phyloP scores from a whole-genome alignment of 64 coral and sea anemone species.

The Montipora foliosa region DNA sequence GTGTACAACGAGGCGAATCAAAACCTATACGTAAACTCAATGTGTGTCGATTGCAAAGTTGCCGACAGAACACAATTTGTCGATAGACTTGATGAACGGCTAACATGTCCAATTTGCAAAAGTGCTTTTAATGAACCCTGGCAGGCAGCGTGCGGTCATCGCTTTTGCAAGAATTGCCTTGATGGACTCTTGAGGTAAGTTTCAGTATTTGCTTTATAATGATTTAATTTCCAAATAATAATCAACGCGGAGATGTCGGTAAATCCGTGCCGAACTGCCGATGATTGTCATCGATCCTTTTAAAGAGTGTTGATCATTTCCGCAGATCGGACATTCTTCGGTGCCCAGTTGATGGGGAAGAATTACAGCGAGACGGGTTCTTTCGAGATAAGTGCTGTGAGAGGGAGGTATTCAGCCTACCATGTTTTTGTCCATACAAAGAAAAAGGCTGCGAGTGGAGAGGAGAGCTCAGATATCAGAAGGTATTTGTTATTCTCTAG shows the following conservation, averaged over 20 bases:
- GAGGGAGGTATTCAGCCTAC: conserved; percentile 53
- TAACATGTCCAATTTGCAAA: conserved; percentile 44
- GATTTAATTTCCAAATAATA: too few species aligned
- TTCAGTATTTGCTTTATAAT: neutral
- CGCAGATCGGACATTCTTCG: neutral
- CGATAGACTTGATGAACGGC: neutral
- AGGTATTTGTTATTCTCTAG: conserved; percentile 16
- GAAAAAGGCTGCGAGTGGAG: conserved; percentile 66
- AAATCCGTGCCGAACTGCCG: neutral
- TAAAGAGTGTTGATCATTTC: neutral
- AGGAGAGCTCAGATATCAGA: conserved; percentile 55
- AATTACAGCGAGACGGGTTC: conserved; percentile 3
- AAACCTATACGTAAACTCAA: neutral
- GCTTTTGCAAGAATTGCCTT: conserved; percentile 44
- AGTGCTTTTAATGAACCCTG: conserved; percentile 36
- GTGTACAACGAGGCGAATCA: too few species aligned
- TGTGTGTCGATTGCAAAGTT: neutral
- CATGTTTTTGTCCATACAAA: conserved; percentile 68
- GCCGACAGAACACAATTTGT: neutral
- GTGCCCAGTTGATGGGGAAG: conserved; percentile 62
- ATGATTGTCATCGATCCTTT: neutral
- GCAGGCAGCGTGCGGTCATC: conserved; percentile 53
- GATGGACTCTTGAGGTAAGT: conserved; percentile 42
- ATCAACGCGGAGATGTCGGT: too few species aligned
- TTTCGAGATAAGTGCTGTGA: conserved; percentile 74